Conservation (phyloP, 2,888 invertebrate genomes). For the Adineta ricciae region DNA sequence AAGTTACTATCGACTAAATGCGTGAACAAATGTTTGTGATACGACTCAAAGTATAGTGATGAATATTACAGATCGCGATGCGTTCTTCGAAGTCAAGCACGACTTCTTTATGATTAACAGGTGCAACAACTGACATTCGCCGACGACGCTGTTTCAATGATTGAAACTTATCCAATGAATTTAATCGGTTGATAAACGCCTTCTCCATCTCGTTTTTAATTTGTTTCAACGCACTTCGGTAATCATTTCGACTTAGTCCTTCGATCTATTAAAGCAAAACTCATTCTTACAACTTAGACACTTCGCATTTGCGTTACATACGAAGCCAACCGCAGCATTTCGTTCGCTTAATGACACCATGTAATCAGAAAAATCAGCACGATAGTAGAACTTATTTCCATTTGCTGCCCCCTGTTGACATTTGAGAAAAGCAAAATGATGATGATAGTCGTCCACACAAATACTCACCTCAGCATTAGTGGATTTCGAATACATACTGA, state of each 20-base stretch:
- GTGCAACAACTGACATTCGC: constrained; percentile 8
- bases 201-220: background rate
- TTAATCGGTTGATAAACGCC: background rate
- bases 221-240: background rate
- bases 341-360: background rate
- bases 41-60: no score
- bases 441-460: background rate
- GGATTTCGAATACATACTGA: constrained; percentile 7
- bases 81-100: constrained; percentile 12
- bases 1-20: background rate
- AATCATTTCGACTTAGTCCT: background rate
- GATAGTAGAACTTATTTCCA: background rate
- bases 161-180: background rate
- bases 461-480: background rate
- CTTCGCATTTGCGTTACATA: background rate
- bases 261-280: background rate
- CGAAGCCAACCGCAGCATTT: background rate
- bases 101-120: background rate
- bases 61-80: background rate
- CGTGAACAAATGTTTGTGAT: no score
- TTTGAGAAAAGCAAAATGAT: background rate
- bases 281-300: no score
- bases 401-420: background rate
- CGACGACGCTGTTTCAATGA: background rate
- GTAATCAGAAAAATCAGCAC: background rate